Evolutionary conservation across 2,797 vertebrate species (phyloP).

Genomic region (Thalassophryne amazonica): DNA sequence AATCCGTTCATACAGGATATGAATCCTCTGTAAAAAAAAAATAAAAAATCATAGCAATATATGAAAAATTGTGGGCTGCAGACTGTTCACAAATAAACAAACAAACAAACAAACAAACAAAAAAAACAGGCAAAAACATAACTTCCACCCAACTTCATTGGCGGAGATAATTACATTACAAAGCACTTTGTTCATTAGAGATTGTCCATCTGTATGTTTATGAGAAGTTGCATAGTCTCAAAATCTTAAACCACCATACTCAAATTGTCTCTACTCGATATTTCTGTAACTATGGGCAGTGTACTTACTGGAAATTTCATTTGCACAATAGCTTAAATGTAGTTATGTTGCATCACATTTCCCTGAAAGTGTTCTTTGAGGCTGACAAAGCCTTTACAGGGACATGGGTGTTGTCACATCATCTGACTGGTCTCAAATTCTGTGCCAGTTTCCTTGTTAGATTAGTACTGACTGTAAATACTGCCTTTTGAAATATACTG

Average conservation of each 20-base stretch:
- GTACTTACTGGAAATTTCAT: background rate
- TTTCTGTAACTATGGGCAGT: too few relatives aligned
- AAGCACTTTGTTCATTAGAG: background rate
- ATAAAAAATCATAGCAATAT: too few relatives aligned
- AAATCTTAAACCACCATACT: too few relatives aligned
- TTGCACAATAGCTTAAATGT: background rate
- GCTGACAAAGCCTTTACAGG: conserved; percentile 12
- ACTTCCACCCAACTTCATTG: too few relatives aligned
- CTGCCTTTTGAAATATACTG: background rate
- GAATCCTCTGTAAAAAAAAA: too few relatives aligned
- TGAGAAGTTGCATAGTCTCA: too few relatives aligned
- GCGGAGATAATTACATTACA: background rate
- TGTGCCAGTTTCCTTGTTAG: conserved; percentile 9
- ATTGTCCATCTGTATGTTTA: background rate
- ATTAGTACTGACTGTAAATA: background rate
- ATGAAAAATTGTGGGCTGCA: too few relatives aligned
- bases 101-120: too few relatives aligned
- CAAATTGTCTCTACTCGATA: too few relatives aligned
- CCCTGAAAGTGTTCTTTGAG: background rate
- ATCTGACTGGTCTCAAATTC: background rate
- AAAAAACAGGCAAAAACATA: too few relatives aligned
- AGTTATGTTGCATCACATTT: background rate
- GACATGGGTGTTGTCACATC: conserved; percentile 3
- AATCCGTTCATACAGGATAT: too few relatives aligned
- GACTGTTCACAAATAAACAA: too few relatives aligned